These are phyloP conservation scores for Aspidiotus destructor DNA, from an alignment of 2,888 invertebrate genomes.

Conservation along the genomic window DNA sequence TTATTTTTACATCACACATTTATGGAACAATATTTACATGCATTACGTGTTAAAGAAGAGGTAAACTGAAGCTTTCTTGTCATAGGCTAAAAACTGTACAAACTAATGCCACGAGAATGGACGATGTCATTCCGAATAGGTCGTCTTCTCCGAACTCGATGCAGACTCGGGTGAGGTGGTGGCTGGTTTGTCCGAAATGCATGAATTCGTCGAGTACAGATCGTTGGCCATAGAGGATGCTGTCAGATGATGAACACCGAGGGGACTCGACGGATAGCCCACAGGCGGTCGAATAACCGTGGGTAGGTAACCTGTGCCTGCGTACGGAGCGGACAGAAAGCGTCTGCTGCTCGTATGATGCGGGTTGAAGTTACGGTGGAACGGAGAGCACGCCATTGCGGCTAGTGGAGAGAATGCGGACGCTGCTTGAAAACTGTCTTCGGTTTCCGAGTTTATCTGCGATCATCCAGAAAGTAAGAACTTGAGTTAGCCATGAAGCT, in stretches of 20 bases:
- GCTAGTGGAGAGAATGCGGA: conserved; percentile 72
- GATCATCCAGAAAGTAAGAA: too few relatives aligned
- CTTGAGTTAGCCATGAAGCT: too few relatives aligned
- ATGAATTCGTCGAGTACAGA: conserved; percentile 21
- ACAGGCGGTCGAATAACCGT: conserved; percentile 55
- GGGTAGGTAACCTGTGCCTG: conserved; percentile 71
- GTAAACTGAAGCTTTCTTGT: too few relatives aligned
- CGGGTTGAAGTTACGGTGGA: conserved; percentile 48
- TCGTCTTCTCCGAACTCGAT: conserved; percentile 49
- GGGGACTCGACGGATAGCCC: conserved; percentile 16
- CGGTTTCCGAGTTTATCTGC: conserved; percentile 36
- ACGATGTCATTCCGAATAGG: conserved; percentile 46
- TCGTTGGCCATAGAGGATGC: conserved; percentile 24
- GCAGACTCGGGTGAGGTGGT: conserved; percentile 47
- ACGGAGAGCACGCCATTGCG: conserved; percentile 40
- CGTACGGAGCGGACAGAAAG: conserved; percentile 71
- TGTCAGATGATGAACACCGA: conserved; percentile 20
- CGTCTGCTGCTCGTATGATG: conserved; percentile 52
- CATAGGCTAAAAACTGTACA: too few relatives aligned
- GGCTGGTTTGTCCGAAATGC: conserved; percentile 39
- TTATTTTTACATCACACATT: too few relatives aligned
- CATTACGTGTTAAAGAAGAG: too few relatives aligned
- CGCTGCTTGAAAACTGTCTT: conserved; percentile 44
- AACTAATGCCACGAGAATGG: too few relatives aligned
- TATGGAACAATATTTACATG: too few relatives aligned